phyloP scores from a whole-genome alignment of 2,797 vertebrate genomes.

The Neosilurus mollespiculum region DNA sequence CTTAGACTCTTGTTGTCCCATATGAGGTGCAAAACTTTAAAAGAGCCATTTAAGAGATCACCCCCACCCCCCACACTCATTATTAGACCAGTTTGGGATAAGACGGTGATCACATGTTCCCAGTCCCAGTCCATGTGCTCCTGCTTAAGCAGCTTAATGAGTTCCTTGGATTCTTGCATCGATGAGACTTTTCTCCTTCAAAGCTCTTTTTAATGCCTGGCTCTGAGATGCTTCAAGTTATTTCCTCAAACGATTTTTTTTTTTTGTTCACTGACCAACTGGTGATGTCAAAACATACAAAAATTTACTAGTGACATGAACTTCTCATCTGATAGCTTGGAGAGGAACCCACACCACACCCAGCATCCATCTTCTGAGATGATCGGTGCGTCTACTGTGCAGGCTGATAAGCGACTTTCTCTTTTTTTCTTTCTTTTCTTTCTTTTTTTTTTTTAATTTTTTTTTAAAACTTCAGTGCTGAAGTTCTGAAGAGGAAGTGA shows the following conservation, averaged over 20 bases:
- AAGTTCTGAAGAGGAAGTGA: too few relatives aligned
- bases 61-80: background rate
- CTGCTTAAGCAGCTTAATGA: constrained; percentile 77
- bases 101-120: constrained; percentile 77
- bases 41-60: background rate
- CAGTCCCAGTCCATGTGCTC: constrained; percentile 68
- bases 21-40: background rate
- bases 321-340: background rate
- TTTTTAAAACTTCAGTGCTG: too few relatives aligned
- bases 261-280: constrained; percentile 7
- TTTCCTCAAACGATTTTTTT: background rate
- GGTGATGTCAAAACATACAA: constrained; percentile 12
- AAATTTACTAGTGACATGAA: constrained; percentile 22
- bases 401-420: too few relatives aligned
- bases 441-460: too few relatives aligned
- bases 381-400: background rate
- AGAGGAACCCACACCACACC: constrained; percentile 12
- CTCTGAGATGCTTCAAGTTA: constrained; percentile 25
- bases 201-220: constrained; percentile 40
- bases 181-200: constrained; percentile 54
- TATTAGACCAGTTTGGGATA: constrained; percentile 39
- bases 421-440: background rate
- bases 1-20: background rate
- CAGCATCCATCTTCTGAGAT: background rate
- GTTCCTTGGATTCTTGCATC: constrained; percentile 77